A percentile compares a stretch with the other conserved stretches of the same genome.
phyloP scores from a whole-genome alignment of 2,797 vertebrate genomes.

The Semotilus atromaculatus region DNA sequence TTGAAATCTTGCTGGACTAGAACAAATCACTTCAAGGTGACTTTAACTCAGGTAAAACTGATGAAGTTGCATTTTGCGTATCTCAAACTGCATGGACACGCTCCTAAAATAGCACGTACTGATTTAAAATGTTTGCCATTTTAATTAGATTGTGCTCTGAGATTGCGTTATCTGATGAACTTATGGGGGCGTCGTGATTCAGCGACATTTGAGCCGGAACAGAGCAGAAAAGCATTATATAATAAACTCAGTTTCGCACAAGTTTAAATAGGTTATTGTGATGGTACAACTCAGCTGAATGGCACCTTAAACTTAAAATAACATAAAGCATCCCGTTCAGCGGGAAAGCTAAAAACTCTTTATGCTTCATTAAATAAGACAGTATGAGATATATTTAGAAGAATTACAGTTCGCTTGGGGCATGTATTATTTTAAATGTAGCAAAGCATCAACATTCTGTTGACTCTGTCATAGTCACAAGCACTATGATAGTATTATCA shows the following conservation, averaged over 20 bases:
- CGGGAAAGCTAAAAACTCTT: background rate
- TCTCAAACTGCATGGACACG: conserved; percentile 22
- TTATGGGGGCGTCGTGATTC: conserved; percentile 4
- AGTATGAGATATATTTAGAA: background rate
- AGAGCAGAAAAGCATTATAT: conserved; percentile 17
- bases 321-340: background rate
- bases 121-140: conserved; percentile 52
- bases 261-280: conserved; percentile 16
- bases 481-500: background rate
- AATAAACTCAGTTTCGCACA: background rate
- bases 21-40: conserved; percentile 43
- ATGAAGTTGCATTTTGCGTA: conserved; percentile 45
- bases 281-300: background rate
- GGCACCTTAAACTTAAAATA: background rate
- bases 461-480: conserved; percentile 3
- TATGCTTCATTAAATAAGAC: conserved; percentile 1
- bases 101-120: conserved; percentile 30
- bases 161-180: conserved; percentile 48
- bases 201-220: conserved; percentile 20
- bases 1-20: conserved; percentile 34
- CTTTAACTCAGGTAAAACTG: conserved; percentile 35
- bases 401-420: background rate
- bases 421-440: conserved; percentile 13
- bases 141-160: conserved; percentile 46
- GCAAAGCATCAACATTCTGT: background rate